Evolutionary conservation across 1,140 invertebrate genomes (phyloP).

Genomic region (Drosophila jambulina): DNA sequence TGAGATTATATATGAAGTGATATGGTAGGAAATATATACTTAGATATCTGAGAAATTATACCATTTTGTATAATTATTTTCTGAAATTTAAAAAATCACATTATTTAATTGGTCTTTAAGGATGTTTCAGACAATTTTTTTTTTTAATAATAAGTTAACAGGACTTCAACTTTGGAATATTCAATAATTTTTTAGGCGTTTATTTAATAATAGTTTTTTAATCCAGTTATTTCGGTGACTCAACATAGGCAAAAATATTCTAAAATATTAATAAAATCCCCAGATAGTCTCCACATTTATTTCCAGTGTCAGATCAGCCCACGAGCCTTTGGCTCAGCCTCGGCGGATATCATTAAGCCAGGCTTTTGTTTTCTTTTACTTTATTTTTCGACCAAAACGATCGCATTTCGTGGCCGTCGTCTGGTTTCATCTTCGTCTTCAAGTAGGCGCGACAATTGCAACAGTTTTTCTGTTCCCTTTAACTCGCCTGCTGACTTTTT

Average conservation of each 20-base stretch:
- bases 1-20: too few relatives aligned
- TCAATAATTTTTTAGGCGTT: too few relatives aligned
- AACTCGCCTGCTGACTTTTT: conserved; percentile 25
- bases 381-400: conserved; percentile 47
- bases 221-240: too few relatives aligned
- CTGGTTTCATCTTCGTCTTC: conserved; percentile 53
- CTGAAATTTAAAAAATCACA: too few relatives aligned
- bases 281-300: not conserved
- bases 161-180: too few relatives aligned
- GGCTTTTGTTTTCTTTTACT: conserved; percentile 69
- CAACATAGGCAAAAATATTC: too few relatives aligned
- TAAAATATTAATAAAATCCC: not conserved
- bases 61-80: too few relatives aligned
- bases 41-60: not conserved
- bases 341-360: conserved; percentile 78
- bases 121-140: too few relatives aligned
- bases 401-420: conserved; percentile 40
- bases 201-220: too few relatives aligned
- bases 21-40: not conserved
- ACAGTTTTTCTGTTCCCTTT: conserved; percentile 59
- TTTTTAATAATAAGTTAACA: too few relatives aligned
- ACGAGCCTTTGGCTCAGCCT: conserved; percentile 57
- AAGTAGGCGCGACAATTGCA: conserved; percentile 83
- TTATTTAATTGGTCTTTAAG: too few relatives aligned
- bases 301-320: conserved; percentile 45